These are phyloP conservation scores for Noctua janthina DNA, from an alignment of 2,888 invertebrate genomes.

Conservation along the genomic window DNA sequence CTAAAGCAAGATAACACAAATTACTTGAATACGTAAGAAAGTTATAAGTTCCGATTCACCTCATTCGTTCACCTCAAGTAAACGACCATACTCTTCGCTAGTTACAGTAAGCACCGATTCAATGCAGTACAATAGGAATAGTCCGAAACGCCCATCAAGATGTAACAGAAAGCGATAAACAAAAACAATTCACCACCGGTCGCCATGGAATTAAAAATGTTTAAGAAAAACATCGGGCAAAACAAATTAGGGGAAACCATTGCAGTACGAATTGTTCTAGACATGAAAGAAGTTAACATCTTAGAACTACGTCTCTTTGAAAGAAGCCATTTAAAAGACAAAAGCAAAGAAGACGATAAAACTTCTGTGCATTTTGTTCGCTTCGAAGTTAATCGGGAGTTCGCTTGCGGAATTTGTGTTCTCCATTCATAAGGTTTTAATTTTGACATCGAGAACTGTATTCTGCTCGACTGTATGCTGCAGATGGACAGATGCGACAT, in stretches of 20 bases:
- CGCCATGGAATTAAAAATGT: slow-evolving; percentile 43
- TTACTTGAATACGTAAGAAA: slow-evolving; percentile 18
- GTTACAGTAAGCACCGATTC: slow-evolving; percentile 50
- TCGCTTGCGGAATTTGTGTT: slow-evolving; percentile 10
- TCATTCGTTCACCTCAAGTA: no score
- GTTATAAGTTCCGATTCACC: slow-evolving; percentile 14
- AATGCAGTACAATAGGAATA: slow-evolving; percentile 45
- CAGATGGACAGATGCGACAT: slow-evolving; percentile 17
- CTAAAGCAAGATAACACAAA: slow-evolving; percentile 15
- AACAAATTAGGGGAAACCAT: slow-evolving; percentile 53
- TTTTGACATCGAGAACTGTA: slow-evolving; percentile 8
- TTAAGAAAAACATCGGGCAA: slow-evolving; percentile 50
- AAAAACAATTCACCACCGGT: slow-evolving; percentile 44
- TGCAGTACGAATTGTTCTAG: slow-evolving; percentile 44
- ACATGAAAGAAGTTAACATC: slow-evolving; percentile 44
- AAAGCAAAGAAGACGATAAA: slow-evolving; percentile 34
- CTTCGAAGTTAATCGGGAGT: slow-evolving; percentile 35
- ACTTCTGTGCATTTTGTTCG: slow-evolving; percentile 44
- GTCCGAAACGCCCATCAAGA: slow-evolving; percentile 24
- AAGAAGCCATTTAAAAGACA: slow-evolving; percentile 51
- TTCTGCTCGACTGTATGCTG: slow-evolving; percentile 28
- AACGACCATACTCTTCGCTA: neutral
- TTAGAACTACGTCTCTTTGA: slow-evolving; percentile 22
- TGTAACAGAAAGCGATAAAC: slow-evolving; percentile 45
- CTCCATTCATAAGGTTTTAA: slow-evolving; percentile 28